Evolutionary conservation across 1,140 invertebrate species (phyloP).

Genomic region (Grapholita molesta): DNA sequence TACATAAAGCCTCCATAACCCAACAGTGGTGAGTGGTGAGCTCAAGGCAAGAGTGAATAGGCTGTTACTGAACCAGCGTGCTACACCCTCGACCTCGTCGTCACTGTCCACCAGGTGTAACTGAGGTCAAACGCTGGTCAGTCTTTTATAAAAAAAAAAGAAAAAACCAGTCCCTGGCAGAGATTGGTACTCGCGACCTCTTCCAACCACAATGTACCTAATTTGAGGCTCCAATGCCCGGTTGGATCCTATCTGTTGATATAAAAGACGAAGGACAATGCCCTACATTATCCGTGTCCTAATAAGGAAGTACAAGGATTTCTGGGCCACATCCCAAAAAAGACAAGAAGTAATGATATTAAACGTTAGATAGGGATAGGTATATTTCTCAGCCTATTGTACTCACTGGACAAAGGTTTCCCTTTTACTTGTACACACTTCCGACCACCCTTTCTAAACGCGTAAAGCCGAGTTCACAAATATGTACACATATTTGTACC

Average conservation of each 20-base stretch:
- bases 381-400: slow-evolving; percentile 16
- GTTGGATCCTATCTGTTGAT: background rate
- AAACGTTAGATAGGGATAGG: background rate
- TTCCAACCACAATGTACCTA: too few species aligned
- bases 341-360: slow-evolving; percentile 16
- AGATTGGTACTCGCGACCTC: too few species aligned
- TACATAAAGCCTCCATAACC: too few species aligned
- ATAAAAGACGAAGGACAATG: background rate
- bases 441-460: slow-evolving; percentile 14
- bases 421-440: slow-evolving; percentile 9
- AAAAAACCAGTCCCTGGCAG: too few species aligned
- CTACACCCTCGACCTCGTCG: too few species aligned
- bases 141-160: too few species aligned
- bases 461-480: background rate
- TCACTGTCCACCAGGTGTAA: too few species aligned
- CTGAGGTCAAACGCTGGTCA: too few species aligned
- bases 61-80: too few species aligned
- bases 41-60: too few species aligned
- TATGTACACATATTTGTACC: too few species aligned
- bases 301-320: background rate
- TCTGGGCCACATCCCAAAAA: background rate
- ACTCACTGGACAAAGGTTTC: background rate
- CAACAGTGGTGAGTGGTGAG: too few species aligned
- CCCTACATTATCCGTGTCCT: background rate
- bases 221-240: background rate